Conservation (phyloP, 2,888 invertebrate genomes). For the Pseudoips prasinana region DNA sequence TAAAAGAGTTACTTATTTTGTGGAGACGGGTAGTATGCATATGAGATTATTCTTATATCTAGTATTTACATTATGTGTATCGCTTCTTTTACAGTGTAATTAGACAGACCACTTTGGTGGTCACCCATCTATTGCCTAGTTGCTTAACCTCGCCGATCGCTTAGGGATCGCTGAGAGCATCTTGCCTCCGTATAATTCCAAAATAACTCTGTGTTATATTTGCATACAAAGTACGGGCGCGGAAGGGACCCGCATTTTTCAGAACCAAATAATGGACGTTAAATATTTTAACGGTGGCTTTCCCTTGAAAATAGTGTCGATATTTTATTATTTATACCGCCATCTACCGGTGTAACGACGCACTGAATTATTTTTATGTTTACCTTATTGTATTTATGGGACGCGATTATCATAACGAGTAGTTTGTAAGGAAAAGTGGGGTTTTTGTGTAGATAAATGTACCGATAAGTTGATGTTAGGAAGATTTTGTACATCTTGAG, state of each 20-base stretch:
- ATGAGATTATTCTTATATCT: too few species aligned
- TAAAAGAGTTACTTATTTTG: too few species aligned
- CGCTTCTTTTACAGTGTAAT: too few species aligned
- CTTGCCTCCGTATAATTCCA: conserved; percentile 10
- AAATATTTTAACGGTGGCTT: conserved; percentile 59
- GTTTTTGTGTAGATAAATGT: not conserved
- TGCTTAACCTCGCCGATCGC: too few species aligned
- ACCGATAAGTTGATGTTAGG: too few species aligned
- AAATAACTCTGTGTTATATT: conserved; percentile 46
- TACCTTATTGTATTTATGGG: conserved; percentile 27
- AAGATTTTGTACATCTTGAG: too few species aligned
- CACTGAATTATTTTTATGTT: conserved; percentile 32
- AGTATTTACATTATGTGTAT: too few species aligned
- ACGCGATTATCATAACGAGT: conserved; percentile 22
- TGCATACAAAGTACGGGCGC: conserved; percentile 59
- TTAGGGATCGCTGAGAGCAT: not conserved
- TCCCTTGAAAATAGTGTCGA: conserved; percentile 53
- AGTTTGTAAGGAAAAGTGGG: conserved; percentile 12
- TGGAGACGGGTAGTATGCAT: too few species aligned
- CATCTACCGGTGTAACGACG: conserved; percentile 33
- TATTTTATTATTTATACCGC: conserved; percentile 53
- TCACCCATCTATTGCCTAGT: too few species aligned
- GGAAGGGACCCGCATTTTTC: conserved; percentile 60
- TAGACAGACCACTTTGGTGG: too few species aligned
- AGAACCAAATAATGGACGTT: conserved; percentile 54